Conservation (phyloP, 2,113 vertebrate species). For the Picathartes gymnocephalus region DNA sequence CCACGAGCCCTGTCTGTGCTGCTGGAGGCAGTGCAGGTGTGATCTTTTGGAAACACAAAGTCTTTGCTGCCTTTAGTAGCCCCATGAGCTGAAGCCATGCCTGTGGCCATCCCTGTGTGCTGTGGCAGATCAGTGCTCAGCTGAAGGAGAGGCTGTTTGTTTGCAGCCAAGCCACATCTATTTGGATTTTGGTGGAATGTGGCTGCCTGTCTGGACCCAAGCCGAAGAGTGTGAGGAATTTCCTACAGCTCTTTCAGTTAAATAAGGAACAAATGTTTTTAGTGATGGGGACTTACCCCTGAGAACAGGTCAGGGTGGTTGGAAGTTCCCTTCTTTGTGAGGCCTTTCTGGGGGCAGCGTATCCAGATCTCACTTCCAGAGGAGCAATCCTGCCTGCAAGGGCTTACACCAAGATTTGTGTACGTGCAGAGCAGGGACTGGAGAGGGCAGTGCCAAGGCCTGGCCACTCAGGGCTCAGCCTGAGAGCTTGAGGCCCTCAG, state of each 20-base stretch:
- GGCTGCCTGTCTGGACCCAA: background rate
- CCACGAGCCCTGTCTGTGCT: accelerated
- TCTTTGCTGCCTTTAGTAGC: background rate
- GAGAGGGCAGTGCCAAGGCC: background rate
- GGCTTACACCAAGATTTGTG: background rate
- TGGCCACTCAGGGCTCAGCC: background rate
- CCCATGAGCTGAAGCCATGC: background rate
- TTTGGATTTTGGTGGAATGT: background rate
- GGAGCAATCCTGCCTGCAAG: background rate
- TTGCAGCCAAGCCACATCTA: background rate
- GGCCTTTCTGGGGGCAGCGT: background rate
- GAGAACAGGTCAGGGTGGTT: background rate
- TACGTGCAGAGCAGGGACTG: background rate
- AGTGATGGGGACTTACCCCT: background rate
- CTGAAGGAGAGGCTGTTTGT: background rate
- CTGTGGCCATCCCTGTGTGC: background rate
- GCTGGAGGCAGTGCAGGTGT: background rate
- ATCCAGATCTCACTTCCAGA: background rate
- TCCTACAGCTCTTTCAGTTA: background rate
- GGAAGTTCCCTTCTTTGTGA: background rate
- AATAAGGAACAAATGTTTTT: constrained; percentile 17
- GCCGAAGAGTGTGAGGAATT: background rate
- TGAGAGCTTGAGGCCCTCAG: background rate
- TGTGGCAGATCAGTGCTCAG: accelerated
- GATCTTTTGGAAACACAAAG: background rate